Percentiles rank a stretch among this genome's conserved stretches.
These are phyloP conservation scores for Drosophila pachea DNA, from an alignment of 1,140 invertebrate species.

Conservation along the genomic window DNA sequence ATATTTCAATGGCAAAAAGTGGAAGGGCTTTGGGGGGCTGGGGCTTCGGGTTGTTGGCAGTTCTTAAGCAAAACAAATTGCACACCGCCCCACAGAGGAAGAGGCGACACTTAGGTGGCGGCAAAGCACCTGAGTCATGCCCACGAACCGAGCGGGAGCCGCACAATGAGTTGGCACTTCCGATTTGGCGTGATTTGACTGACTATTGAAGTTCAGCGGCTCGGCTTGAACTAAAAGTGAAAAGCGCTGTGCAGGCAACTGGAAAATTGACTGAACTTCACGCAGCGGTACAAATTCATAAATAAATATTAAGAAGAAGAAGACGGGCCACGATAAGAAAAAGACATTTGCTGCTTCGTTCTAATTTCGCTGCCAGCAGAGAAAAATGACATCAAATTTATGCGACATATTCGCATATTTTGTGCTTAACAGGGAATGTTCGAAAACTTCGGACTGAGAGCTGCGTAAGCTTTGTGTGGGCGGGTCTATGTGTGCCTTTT, in stretches of 20 bases:
- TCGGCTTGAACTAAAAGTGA: constrained; percentile 48
- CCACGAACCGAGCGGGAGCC: not conserved
- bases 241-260: constrained; percentile 54
- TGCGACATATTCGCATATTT: constrained; percentile 52
- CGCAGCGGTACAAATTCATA: constrained; percentile 47
- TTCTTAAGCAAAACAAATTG: constrained; percentile 55
- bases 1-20: constrained; percentile 64
- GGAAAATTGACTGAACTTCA: constrained; percentile 59
- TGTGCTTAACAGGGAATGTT: constrained; percentile 39
- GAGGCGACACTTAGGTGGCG: constrained; percentile 18
- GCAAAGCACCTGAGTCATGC: constrained; percentile 59
- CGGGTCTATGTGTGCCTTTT: not conserved
- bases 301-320: constrained; percentile 42
- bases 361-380: constrained; percentile 52
- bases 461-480: not conserved
- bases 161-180: constrained; percentile 61
- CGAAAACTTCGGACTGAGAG: not conserved
- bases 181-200: constrained; percentile 39
- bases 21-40: not conserved
- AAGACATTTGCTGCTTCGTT: constrained; percentile 51
- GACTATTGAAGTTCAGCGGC: constrained; percentile 21
- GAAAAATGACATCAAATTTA: constrained; percentile 31
- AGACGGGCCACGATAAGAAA: constrained; percentile 5
- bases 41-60: not conserved
- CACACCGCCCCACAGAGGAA: constrained; percentile 23